Percentiles rank a stretch among this genome's conserved stretches.
phyloP scores from a whole-genome alignment of 2,113 vertebrate genomes.

The Pleuronectes platessa region DNA sequence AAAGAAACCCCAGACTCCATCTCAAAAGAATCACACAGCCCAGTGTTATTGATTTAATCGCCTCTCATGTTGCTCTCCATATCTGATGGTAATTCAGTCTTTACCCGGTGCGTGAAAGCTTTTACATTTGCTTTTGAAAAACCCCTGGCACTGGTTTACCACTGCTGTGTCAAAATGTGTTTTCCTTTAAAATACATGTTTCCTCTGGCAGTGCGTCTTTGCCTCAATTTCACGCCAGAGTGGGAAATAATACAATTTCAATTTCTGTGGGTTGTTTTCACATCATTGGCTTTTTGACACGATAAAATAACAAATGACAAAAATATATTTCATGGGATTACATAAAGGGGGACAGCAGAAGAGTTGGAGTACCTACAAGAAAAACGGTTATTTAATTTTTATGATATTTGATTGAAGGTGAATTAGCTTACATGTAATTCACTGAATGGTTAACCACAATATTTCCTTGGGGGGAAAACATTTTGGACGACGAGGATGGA shows the following conservation, averaged over 20 bases:
- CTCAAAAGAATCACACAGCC: background rate
- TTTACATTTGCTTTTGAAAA: slow-evolving; percentile 51
- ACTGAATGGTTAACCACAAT: background rate
- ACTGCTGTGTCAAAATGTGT: slow-evolving; percentile 36
- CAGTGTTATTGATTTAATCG: slow-evolving; percentile 17
- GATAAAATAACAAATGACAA: slow-evolving; percentile 26
- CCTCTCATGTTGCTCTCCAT: slow-evolving; percentile 27
- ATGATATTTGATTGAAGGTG: background rate
- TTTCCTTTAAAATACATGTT: slow-evolving; percentile 49
- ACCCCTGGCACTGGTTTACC: slow-evolving; percentile 40
- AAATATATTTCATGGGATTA: slow-evolving; percentile 3
- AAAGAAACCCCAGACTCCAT: background rate
- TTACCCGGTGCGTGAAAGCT: slow-evolving; percentile 35
- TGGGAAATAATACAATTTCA: slow-evolving; percentile 50
- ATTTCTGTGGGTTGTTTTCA: slow-evolving; percentile 56
- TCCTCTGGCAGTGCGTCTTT: slow-evolving; percentile 51
- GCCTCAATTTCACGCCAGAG: slow-evolving; percentile 57
- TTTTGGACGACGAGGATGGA: background rate
- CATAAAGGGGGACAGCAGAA: background rate
- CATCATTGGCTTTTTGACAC: slow-evolving; percentile 42
- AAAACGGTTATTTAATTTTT: background rate
- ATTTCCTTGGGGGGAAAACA: slow-evolving; percentile 3
- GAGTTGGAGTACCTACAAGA: background rate
- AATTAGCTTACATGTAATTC: background rate
- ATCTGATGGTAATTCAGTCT: slow-evolving; percentile 55